Evolutionary conservation across 2,113 vertebrate species (phyloP), one percentile per base, ranked within the genome.

Genomic region (Apodemus speciosus): DNA sequence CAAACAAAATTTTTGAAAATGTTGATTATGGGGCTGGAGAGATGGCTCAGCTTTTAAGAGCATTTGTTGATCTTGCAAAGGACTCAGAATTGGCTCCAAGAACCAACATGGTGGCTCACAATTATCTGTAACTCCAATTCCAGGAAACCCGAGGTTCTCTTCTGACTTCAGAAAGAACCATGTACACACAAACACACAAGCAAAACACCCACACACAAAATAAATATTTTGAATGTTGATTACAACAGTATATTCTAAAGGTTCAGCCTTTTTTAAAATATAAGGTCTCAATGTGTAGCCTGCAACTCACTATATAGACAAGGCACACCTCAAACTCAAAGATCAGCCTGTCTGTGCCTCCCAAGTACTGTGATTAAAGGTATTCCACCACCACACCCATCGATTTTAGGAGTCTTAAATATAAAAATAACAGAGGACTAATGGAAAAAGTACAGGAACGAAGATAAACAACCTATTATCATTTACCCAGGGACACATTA

Each of bases 361-460:
- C n/a, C n/a, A 30, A 16, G 7, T 43, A 38, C 56, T 62, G 38
- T 40, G 25, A 83, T 30, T 83, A 62, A 62, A 62, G 25, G 23
- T 43, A 60, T 83, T 83, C n/a, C 38, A 62, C 25, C 79, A 62
- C 56, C 14, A 83, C 3, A 0, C 23, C 79, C 53, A 83, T 30
- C 16, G 25, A 40, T 43, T 60, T 60, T 83, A 83, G n/a, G 49
- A 69, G 92, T 51, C 62, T 94, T 53, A 81, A 27, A 93, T 46
- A 88, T 38, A 23, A 96, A 94, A 88, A 27, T 83, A 85, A 72
- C 71, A 93, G 60, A 93, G 49, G 9, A 8, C 21, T 81, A 80
- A 60, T 71, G 15, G 58, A 30, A 91, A 96, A 94, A 96, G 69
- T 23, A 81, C n/a, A 81, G 68, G 8, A 95, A 92, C 49, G 91